Percentiles rank a stretch among this genome's conserved stretches.
Evolutionary conservation across 2,113 vertebrate species (phyloP).

Genomic region (Haemorhous mexicanus): DNA sequence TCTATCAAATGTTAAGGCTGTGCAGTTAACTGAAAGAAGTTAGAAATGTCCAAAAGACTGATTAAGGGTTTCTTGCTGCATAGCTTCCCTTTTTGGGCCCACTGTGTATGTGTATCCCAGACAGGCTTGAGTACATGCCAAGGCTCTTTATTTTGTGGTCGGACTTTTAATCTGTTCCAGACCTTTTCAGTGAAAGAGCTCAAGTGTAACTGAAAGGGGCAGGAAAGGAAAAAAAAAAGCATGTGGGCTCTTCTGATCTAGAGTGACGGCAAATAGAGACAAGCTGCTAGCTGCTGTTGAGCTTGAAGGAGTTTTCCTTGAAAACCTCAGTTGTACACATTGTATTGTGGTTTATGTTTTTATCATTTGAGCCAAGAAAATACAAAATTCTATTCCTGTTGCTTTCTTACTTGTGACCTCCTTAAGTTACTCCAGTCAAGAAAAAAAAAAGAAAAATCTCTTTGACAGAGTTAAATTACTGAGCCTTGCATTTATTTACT

Average conservation of each 20-base stretch:
- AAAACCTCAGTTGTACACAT: slow-evolving; percentile 34
- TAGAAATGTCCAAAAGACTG: slow-evolving; percentile 50
- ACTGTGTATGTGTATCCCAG: slow-evolving; percentile 81
- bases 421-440: neutral
- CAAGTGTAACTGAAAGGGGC: slow-evolving; percentile 78
- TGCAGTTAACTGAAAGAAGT: slow-evolving; percentile 40
- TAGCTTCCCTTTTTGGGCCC: slow-evolving; percentile 86
- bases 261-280: slow-evolving; percentile 70
- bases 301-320: slow-evolving; percentile 65
- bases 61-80: slow-evolving; percentile 63
- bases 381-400: slow-evolving; percentile 13
- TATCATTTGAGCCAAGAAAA: slow-evolving; percentile 59
- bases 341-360: slow-evolving; percentile 38
- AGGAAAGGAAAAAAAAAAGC: slow-evolving; percentile 14
- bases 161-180: slow-evolving; percentile 97
- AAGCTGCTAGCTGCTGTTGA: slow-evolving; percentile 69
- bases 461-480: neutral
- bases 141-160: slow-evolving; percentile 87
- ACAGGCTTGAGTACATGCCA: slow-evolving; percentile 91
- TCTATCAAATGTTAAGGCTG: neutral
- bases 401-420: slow-evolving; percentile 18
- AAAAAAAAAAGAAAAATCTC: neutral
- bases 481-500: neutral
- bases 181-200: slow-evolving; percentile 92
- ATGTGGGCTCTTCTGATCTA: slow-evolving; percentile 63